Evolutionary conservation across 2,113 vertebrate species (phyloP).

Genomic region (Macrotus californicus): DNA sequence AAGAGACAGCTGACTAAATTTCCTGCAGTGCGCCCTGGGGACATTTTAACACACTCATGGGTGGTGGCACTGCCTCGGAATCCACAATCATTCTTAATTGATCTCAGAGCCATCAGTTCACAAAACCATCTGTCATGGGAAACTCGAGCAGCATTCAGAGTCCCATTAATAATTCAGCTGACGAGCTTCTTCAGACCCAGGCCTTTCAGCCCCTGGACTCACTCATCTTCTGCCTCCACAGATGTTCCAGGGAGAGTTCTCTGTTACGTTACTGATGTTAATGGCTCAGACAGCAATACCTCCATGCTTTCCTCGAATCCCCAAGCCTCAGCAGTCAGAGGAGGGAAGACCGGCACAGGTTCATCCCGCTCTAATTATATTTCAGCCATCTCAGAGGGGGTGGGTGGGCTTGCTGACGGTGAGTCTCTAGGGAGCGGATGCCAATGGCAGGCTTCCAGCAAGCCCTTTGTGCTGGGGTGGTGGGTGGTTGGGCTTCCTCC

Average conservation of each 20-base stretch:
- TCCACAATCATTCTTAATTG: slow-evolving; percentile 37
- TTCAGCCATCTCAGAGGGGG: neutral
- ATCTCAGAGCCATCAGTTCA: slow-evolving; percentile 5
- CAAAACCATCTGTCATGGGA: slow-evolving; percentile 44
- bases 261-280: neutral
- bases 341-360: neutral
- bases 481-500: neutral
- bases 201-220: neutral
- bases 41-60: neutral
- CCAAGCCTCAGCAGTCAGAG: neutral
- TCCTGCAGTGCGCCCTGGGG: neutral
- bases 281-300: neutral
- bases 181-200: neutral
- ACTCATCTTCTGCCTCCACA: slow-evolving; percentile 19
- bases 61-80: neutral
- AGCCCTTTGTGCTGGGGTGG: neutral
- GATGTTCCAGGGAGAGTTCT: neutral
- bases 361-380: neutral
- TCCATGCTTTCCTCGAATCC: neutral
- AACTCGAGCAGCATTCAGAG: slow-evolving; percentile 40
- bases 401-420: neutral
- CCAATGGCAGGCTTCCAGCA: neutral
- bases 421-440: neutral
- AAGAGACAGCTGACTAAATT: neutral
- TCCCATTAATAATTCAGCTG: slow-evolving; percentile 62